phyloP scores from a whole-genome alignment of 1,140 invertebrate genomes.

The Lasioglossum albipes region DNA sequence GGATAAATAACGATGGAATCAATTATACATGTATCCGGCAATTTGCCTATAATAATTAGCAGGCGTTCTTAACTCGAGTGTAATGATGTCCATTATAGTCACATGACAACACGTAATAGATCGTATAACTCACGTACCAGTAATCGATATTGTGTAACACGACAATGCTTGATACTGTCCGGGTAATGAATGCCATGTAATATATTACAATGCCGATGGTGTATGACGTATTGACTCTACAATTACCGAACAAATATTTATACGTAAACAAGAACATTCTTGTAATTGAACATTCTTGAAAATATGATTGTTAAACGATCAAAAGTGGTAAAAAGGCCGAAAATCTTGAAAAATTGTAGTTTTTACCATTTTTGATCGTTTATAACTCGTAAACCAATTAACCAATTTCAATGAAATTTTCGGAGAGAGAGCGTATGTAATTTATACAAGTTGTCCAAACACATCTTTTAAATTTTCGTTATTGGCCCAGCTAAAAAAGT shows the following conservation, averaged over 20 bases:
- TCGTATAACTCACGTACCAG: conserved; percentile 8
- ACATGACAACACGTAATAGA: conserved; percentile 13
- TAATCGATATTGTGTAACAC: conserved; percentile 39
- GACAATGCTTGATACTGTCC: conserved; percentile 18
- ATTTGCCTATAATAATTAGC: conserved; percentile 5
- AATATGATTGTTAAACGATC: not conserved
- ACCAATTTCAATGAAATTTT: no score
- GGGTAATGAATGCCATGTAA: conserved; percentile 37
- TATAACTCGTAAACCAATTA: no score
- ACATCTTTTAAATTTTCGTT: no score
- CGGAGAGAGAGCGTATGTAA: no score
- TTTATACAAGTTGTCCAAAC: no score
- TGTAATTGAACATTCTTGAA: not conserved
- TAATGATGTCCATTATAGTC: conserved; percentile 7
- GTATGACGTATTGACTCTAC: not conserved
- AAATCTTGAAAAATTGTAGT: no score
- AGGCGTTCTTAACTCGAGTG: not conserved
- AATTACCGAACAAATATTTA: conserved; percentile 24
- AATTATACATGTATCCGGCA: no score
- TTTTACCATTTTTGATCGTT: no score
- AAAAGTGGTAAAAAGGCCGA: no score
- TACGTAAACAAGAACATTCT: not conserved
- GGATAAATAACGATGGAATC: no score
- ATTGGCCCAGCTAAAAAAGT: no score
- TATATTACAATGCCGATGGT: conserved; percentile 8